Evolutionary conservation across 2,888 invertebrate genomes (phyloP).

Genomic region (Drosophila leonis): DNA sequence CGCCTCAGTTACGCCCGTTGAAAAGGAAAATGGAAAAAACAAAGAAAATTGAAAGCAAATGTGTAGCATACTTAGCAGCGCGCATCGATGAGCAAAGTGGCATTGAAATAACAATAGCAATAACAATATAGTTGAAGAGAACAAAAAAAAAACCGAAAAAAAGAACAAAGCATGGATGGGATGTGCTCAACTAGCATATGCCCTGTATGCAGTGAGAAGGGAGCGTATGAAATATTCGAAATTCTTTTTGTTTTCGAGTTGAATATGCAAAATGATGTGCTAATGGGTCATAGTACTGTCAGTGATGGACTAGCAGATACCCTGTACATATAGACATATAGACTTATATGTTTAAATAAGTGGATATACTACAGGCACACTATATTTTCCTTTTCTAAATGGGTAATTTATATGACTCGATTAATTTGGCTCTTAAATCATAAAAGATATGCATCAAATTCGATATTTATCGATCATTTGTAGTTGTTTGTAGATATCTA

Average conservation of each 20-base stretch:
- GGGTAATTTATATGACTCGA: background rate
- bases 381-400: too few relatives aligned
- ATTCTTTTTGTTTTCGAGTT: background rate
- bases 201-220: background rate
- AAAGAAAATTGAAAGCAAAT: slow-evolving; percentile 61
- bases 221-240: background rate
- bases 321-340: background rate
- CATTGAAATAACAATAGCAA: slow-evolving; percentile 72
- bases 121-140: slow-evolving; percentile 32
- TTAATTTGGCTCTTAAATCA: background rate
- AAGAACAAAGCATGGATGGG: background rate
- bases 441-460: background rate
- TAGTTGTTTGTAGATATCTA: background rate
- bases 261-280: background rate
- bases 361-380: too few relatives aligned
- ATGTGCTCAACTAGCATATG: background rate
- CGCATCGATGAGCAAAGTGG: slow-evolving; percentile 59
- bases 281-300: background rate
- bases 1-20: slow-evolving; percentile 12
- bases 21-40: slow-evolving; percentile 26
- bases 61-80: slow-evolving; percentile 73
- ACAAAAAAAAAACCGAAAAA: background rate
- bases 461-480: background rate
- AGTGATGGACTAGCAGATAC: background rate
- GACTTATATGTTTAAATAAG: too few relatives aligned